Evolutionary conservation across 2,113 vertebrate genomes (phyloP), one percentile per base, ranked within the genome.

Genomic region (Burhinus oedicnemus): DNA sequence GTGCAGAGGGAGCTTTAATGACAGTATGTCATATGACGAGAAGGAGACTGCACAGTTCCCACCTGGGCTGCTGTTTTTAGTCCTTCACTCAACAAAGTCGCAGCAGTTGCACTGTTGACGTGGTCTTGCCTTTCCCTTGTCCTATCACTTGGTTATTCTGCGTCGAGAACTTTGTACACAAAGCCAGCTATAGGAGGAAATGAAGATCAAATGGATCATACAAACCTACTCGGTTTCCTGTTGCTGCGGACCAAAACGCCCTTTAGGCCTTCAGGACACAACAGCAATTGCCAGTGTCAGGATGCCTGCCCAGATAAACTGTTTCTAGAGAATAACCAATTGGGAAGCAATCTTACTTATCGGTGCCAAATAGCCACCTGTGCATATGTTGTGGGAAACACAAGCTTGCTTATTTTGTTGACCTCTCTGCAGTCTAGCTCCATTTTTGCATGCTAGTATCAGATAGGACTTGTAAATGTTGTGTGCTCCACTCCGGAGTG

Each of bases 241-340:
- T 49, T 66, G 58, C 76, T 87, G 72, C 36, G 51, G 83, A 89
- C 42, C 44, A 54, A 77, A 94, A 76, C 36, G 29, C 34, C 57
- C 38, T 65, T 69, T 15, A 65, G 79, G 78, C 62, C 66, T 95
- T 55, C 32, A 42, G 70, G 84, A 93, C 62, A 51, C 65, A 44
- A 30, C 54, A 78, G 81, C 83, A 93, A 82, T 91, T 96, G 79
- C 83, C 66, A 32, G 29, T 96, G 92, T 75, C 30, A 61, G 76
- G 92, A 83, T 94, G 79, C 69, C 85, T 81, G 83, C 62, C 64
- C 78, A 64, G 89, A 90, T 93, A 89, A 95, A 65, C n/a, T 57
- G 8, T 80, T 93, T 83, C 52, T 62, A 79, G 68, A 87, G 76
- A 76, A 79, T 84, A 87, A 93, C 81, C 77, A 45, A 12, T 3